Base-by-base conservation (phyloP, 2,888 invertebrate genomes). In the Nycteola revayana region DNA sequence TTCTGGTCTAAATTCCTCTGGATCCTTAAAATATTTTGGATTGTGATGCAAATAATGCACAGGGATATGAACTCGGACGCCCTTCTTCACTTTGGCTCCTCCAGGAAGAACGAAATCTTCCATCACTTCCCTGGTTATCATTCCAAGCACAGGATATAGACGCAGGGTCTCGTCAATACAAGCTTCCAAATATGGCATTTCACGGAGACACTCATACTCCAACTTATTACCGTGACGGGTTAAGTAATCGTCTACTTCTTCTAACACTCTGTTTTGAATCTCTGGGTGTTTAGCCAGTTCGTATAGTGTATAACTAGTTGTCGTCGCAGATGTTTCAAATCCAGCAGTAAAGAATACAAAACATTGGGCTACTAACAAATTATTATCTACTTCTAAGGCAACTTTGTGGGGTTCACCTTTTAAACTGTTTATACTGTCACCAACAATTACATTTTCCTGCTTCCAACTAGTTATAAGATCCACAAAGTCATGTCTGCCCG, bases 1-100 rank as follows among this genome's bases (percentile, higher is more conserved):
- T 33, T 90, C 76, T 6, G 91, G 91, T 46, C 89, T 79, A 46
- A 91, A 91, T 48, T 77, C 77, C 0, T 66, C 51, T 0, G 91
- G 91, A 5, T 91, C 76, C 0, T 89, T 82, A 55, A 71, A 91
- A 53, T 79, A 84, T 9, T 83, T 63, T 0, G 87, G 78, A 51
- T 91, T 89, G 20, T 54, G 50, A 11, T 72, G 74, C 54, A 73
- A 61, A n/a, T 69, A 72, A 0, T 33, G 18, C 0, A 43, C 31
- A 2, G 43, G 43, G 10, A 43, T 7, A 14, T 39, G 39, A 0
- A 68, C 33, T 8, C 58, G 49, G 3, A 48, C 28, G 0, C 51
- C 51, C 23, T 60, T 61, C 6, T 66, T 53, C 17, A 66, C 31
- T 2, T 20, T 28, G 3, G 65, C 9, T 1, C 60, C 61, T 2